Base-by-base conservation (phyloP, 2,888 invertebrate genomes). In the Chydorus sphaericus region DNA sequence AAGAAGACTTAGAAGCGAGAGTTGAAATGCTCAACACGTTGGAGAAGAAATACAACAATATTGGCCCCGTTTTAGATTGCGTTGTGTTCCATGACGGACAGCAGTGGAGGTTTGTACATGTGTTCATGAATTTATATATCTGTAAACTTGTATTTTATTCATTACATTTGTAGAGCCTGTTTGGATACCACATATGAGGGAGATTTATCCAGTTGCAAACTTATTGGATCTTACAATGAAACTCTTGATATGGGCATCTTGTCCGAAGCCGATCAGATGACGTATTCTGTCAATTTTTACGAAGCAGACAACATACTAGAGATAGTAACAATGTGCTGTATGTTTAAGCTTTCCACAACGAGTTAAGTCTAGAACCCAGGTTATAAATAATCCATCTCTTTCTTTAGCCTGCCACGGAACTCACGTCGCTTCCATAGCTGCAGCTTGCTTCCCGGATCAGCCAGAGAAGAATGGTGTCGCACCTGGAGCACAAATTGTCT, bases 391-490 rank as follows among this genome's bases (percentile, higher is more conserved):
- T 37, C 33, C 29, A 54, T 44, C 18, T 10, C 57, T 44, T 38
- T 54, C 55, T 49, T 59, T 61, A 91, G 93, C 93, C 11, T 83
- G 88, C 54, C 98, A 98, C 70, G 98, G 96, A 28, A 96, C 96
- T 0, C 97, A 98, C 70, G 98, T 98, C 4, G 92, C 96, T 0
- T 87, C 91, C 8, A 98, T 98, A 63, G 90, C 96, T 1, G 82
- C 94, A 1, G 96, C 89, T 0, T 78, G 85, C 71, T 92, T 89
- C 71, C 84, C 88, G 0, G 82, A 86, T 26, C 79, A 81, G 55
- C 86, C 89, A 0, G 90, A 92, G 63, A 77, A 82, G 61, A 91
- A 94, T 71, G 98, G 98, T 2, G 80, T 96, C 1, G 96, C 97
- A 0, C 97, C 97, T 0, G 97, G 96, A 31, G 96, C 97, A 2